Percentiles rank a stretch among this genome's conserved stretches.
These are phyloP conservation scores for Drosophila monieri DNA, from an alignment of 2,888 invertebrate species.

Conservation along the genomic window DNA sequence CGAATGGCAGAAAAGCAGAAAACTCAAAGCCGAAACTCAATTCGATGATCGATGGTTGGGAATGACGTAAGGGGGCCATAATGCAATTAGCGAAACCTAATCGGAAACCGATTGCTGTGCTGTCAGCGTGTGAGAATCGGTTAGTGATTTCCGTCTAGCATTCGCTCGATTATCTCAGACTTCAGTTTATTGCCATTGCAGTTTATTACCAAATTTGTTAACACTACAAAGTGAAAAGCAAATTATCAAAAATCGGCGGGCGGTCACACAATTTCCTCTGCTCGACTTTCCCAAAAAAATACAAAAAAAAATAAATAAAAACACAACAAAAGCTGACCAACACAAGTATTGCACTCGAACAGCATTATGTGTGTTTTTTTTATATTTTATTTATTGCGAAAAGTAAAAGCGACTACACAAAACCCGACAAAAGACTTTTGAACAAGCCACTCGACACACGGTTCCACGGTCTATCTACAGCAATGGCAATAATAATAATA, in stretches of 20 bases:
- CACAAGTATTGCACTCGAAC: constrained; percentile 7
- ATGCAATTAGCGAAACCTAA: constrained; percentile 43
- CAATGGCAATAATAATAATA: constrained; percentile 35
- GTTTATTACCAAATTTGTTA: constrained; percentile 23
- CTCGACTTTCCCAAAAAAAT: constrained; percentile 57
- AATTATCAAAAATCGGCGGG: constrained; percentile 30
- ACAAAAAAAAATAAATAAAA: background rate
- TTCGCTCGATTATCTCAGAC: constrained; percentile 10
- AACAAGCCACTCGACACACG: constrained; percentile 36
- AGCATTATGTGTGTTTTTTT: constrained; percentile 16
- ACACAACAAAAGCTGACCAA: constrained; percentile 11
- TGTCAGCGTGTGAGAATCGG: constrained; percentile 37
- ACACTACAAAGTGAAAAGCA: constrained; percentile 15
- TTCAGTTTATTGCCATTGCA: background rate
- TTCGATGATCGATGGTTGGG: constrained; percentile 13
- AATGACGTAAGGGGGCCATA: constrained; percentile 24
- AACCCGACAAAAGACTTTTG: constrained; percentile 33
- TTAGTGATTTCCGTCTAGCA: constrained; percentile 4
- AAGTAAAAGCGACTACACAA: constrained; percentile 65
- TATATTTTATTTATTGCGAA: constrained; percentile 52
- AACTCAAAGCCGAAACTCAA: constrained; percentile 1
- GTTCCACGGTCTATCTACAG: constrained; percentile 8
- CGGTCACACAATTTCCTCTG: constrained; percentile 46
- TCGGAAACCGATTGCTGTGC: constrained; percentile 54
- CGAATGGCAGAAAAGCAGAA: constrained; percentile 7